Base-by-base conservation (phyloP, 1,140 invertebrate genomes). In the Drosophila equinoxialis region DNA sequence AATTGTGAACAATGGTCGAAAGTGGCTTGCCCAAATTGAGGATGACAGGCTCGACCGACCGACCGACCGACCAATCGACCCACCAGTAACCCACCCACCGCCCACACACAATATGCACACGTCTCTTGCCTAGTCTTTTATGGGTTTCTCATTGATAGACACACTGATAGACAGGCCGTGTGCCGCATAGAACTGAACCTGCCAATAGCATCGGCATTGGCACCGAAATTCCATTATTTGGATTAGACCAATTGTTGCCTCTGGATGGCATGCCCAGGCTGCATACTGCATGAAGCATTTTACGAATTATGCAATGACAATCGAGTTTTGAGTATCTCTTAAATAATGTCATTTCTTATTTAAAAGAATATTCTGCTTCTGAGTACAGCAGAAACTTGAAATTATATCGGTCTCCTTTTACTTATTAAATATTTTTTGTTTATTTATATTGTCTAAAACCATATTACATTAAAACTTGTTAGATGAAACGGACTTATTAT, bases 21-120 rank as follows among this genome's bases (percentile, higher is more conserved):
- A 86, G 83, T 86, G 83, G 83, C 69, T 83, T 72, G 77, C 57
- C 71, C 37, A 87, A 86, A 86, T 87, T 86, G 79, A 87, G 75
- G 66, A 76, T 87, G 82, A 86, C 83, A 86, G 83, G 66, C 64
- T 55, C 71, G 57, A 71, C 37, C 57, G 57, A 42, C 33, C 14
- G 68, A 51, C 42, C 59, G 1, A 26, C 26, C n/a, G 17, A 23
- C 54, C 57, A 45, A 37, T 60, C n/a, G 33, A 33, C 7, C 10
- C 20, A 20, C 20, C 20, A 20, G 1, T 20, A 20, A 20, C 20
- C 20, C 42, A 11, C 58, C 51, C 48, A 60, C 57, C 17, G 48
- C 35, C 48, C 45, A 11, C 45, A 23, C 13, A 20, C 45, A 51
- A 11, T 2, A 2, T 20, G 14, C 11, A n/a, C 45, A 51, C 23